phyloP scores from a whole-genome alignment of 2,888 invertebrate genomes.

The Synergus gifuensis region DNA sequence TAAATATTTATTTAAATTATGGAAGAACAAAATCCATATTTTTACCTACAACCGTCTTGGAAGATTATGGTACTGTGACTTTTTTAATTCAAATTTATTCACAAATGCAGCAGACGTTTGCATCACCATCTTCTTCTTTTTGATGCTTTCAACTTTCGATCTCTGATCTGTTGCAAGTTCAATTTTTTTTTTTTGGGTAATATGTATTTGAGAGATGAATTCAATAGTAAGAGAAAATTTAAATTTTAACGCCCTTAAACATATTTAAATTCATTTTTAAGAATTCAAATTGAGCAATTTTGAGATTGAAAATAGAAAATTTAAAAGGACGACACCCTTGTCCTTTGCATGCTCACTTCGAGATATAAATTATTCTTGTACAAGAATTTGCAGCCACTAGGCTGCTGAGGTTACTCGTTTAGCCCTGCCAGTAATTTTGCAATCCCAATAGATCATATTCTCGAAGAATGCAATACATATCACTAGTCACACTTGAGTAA shows the following conservation, averaged over 20 bases:
- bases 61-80: not conserved
- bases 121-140: not conserved
- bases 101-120: not conserved
- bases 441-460: not conserved
- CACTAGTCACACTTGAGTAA: not conserved
- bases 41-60: no score
- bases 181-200: not conserved
- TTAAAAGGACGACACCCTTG: not conserved
- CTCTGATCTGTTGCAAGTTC: not conserved
- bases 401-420: slow-evolving; percentile 3
- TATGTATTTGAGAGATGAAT: not conserved
- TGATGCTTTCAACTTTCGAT: not conserved
- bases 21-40: no score
- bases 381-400: slow-evolving; percentile 3
- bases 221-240: not conserved
- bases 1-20: no score
- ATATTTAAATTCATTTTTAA: not conserved
- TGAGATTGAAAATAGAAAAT: not conserved
- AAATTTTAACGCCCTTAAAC: not conserved
- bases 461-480: slow-evolving; percentile 9
- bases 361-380: slow-evolving; percentile 12
- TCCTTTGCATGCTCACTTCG: not conserved
- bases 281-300: not conserved
- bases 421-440: slow-evolving; percentile 18
- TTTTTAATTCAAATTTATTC: not conserved